phyloP scores from a whole-genome alignment of 2,888 invertebrate genomes.

The Ennomos quercinarius region DNA sequence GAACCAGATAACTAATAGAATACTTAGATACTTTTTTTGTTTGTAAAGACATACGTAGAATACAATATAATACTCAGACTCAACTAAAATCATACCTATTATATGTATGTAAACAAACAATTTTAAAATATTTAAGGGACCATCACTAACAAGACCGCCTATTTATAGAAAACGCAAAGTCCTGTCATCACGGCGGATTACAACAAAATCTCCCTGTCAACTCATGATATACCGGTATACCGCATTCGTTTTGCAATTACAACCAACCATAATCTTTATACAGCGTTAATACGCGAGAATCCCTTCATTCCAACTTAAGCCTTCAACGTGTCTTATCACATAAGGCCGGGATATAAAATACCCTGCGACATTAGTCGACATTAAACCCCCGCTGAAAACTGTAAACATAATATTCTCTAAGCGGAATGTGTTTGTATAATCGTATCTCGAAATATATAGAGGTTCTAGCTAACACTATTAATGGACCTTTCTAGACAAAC shows the following conservation, averaged over 20 bases:
- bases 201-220: slow-evolving; percentile 14
- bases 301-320: slow-evolving; percentile 38
- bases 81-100: too few relatives aligned
- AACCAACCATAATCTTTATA: slow-evolving; percentile 18
- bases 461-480: slow-evolving; percentile 6
- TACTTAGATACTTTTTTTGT: too few relatives aligned
- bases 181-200: slow-evolving; percentile 10
- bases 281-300: slow-evolving; percentile 24
- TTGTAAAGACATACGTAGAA: too few relatives aligned
- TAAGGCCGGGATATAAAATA: slow-evolving; percentile 39
- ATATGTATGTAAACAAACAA: too few relatives aligned
- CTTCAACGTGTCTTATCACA: slow-evolving; percentile 39
- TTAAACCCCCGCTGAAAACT: slow-evolving; percentile 33
- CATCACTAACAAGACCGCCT: too few relatives aligned
- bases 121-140: too few relatives aligned
- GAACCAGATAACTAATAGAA: too few relatives aligned
- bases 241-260: slow-evolving; percentile 24
- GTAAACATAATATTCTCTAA: slow-evolving; percentile 35
- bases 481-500: slow-evolving; percentile 1
- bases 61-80: too few relatives aligned
- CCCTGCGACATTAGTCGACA: slow-evolving; percentile 33
- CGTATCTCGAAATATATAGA: slow-evolving; percentile 10
- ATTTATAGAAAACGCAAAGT: too few relatives aligned
- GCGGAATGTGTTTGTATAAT: slow-evolving; percentile 19
- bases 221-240: slow-evolving; percentile 22